Evolutionary conservation across 2,888 invertebrate species (phyloP), one percentile per base, ranked within the genome.

Genomic region (Yponomeuta cagnagella): DNA sequence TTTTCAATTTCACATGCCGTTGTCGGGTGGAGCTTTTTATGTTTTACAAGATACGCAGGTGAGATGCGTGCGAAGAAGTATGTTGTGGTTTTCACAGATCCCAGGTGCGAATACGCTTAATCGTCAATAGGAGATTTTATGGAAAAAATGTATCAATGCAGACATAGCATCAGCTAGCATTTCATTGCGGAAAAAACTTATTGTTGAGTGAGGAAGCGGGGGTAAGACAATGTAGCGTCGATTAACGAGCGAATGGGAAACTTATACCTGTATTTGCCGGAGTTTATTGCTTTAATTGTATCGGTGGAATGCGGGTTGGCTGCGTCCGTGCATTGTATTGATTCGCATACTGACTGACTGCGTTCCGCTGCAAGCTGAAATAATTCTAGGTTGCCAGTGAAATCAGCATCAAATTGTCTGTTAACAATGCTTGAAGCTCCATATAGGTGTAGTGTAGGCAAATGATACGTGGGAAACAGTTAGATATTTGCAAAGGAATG

Each of bases 261-360:
- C 82, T 80, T 82, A 82, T 85, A 86, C 82, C 80, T 80, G 80
- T 79, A 82, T 81, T 81, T 79, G 80, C 78, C 79, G 80, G 83
- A 82, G 81, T 85, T 87, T 87, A 89, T 87, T 85, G 85, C 85
- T 86, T 86, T 88, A 90, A 88, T 90, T 88, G 87, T 88, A 87
- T 86, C 87, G 85, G 80, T 81, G 84, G 81, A 84, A 85, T 85
- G 85, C 85, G 85, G 88, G 88, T 89, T 86, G 87, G 86, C 86
- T 85, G 81, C 79, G 79, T 77, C 76, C 77, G 82, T 84, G 83
- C 84, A 86, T 87, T 87, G 86, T 89, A 70, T 85, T 80, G 79
- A 75, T 75, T 80, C 76, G 81, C 86, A 88, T 87, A 81, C 85
- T 84, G 79, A 81, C 85, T 84, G 79, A 78, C 79, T 68, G 82